Evolutionary conservation across 2,797 vertebrate genomes (phyloP).

Genomic region (Poeciliopsis paucimaculata): DNA sequence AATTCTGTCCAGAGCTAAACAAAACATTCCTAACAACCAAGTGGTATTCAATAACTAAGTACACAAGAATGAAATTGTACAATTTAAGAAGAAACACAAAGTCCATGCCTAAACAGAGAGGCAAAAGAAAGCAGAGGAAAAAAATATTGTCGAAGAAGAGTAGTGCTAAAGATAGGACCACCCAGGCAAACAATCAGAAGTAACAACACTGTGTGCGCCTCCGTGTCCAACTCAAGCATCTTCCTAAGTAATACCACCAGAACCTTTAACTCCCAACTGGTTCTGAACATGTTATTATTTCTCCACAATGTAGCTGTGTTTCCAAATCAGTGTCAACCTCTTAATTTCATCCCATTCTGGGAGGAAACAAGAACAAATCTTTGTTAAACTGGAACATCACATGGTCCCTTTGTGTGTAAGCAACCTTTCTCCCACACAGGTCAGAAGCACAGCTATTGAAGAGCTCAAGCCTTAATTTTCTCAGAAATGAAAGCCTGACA

Average conservation of each 20-base stretch:
- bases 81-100: constrained; percentile 2
- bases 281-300: constrained; percentile 36
- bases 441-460: constrained; percentile 61
- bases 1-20: background rate
- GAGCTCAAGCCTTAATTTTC: constrained; percentile 53
- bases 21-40: background rate
- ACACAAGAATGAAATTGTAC: background rate
- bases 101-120: background rate
- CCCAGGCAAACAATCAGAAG: constrained; percentile 45
- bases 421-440: constrained; percentile 72
- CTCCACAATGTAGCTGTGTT: constrained; percentile 34
- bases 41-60: background rate
- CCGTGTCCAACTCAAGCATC: constrained; percentile 28
- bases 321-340: constrained; percentile 57
- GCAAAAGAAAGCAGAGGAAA: constrained; percentile 8
- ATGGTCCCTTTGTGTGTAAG: constrained; percentile 64
- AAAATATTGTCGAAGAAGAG: constrained; percentile 18
- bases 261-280: constrained; percentile 43
- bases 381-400: constrained; percentile 67
- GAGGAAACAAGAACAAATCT: constrained; percentile 70
- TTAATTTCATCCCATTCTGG: constrained; percentile 54
- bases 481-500: constrained; percentile 42
- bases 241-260: background rate
- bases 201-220: constrained; percentile 44
- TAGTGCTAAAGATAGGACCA: constrained; percentile 52